These are phyloP conservation scores for Cyprinus carpio DNA, from an alignment of 2,113 vertebrate species.

Conservation along the genomic window DNA sequence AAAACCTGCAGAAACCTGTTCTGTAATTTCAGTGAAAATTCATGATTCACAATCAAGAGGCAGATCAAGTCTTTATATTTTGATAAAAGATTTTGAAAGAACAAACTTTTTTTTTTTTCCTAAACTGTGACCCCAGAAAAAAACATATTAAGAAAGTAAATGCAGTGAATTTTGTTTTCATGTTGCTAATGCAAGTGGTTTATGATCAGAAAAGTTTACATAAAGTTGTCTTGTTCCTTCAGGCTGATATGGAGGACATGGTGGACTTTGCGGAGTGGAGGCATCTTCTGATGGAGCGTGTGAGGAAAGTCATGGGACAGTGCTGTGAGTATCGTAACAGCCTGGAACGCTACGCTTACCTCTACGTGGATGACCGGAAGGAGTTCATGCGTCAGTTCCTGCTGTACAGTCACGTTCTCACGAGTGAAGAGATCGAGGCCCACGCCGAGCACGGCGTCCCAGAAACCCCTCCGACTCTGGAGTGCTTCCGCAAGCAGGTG, in stretches of 20 bases:
- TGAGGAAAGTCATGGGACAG: slow-evolving; percentile 54
- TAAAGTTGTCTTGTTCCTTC: neutral
- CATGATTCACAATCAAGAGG: no score
- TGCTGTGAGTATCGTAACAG: slow-evolving; percentile 73
- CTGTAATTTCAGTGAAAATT: no score
- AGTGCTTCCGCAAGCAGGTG: slow-evolving; percentile 81
- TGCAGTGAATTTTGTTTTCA: neutral
- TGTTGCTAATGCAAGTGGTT: neutral
- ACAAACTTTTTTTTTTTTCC: neutral
- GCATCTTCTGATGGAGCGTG: slow-evolving; percentile 73
- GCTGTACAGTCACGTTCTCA: slow-evolving; percentile 74
- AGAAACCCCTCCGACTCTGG: slow-evolving; percentile 77
- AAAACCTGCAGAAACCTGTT: no score
- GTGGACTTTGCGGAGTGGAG: slow-evolving; percentile 72
- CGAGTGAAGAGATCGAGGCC: slow-evolving; percentile 73
- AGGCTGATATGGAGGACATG: slow-evolving; percentile 88
- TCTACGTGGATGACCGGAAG: slow-evolving; percentile 82
- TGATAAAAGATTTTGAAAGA: no score
- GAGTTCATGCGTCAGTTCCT: slow-evolving; percentile 87
- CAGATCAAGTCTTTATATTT: no score
- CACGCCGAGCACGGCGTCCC: slow-evolving; percentile 68
- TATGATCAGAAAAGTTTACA: neutral
- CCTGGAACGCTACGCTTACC: slow-evolving; percentile 80
- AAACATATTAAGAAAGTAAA: neutral
- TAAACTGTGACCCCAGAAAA: neutral